A percentile compares a stretch with the other conserved stretches of the same genome.
These are phyloP conservation scores for Homarus americanus DNA, from an alignment of 1,140 invertebrate genomes.

Conservation along the genomic window DNA sequence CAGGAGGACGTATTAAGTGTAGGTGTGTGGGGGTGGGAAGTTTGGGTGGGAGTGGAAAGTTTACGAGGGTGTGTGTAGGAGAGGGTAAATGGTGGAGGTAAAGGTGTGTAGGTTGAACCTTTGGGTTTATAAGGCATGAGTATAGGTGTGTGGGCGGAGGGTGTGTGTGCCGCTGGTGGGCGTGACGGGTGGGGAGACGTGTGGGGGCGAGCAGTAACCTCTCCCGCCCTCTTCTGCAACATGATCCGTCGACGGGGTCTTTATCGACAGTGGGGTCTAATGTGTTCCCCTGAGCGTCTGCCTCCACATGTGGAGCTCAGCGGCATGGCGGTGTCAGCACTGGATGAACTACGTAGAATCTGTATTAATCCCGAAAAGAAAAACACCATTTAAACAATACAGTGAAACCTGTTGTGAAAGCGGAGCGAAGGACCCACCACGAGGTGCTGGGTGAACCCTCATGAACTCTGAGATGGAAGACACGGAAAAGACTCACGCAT, in stretches of 20 bases:
- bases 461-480: neutral
- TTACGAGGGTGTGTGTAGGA: neutral
- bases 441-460: neutral
- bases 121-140: too few species aligned
- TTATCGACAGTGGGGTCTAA: neutral
- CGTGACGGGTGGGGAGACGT: conserved; percentile 11
- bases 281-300: too few species aligned
- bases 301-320: too few species aligned
- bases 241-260: neutral
- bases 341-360: too few species aligned
- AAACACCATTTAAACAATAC: neutral
- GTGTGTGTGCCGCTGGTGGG: neutral
- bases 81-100: neutral
- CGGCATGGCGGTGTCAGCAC: too few species aligned
- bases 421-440: neutral
- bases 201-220: neutral
- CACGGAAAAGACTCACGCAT: neutral
- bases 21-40: too few species aligned
- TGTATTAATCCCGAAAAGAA: too few species aligned
- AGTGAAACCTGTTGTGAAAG: neutral
- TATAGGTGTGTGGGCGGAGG: too few species aligned
- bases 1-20: neutral
- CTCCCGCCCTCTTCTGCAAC: conserved; percentile 6
- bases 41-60: neutral
- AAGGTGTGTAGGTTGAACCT: too few species aligned